Evolutionary conservation across 2,113 vertebrate species (phyloP).

Genomic region (Tupaia chinensis): DNA sequence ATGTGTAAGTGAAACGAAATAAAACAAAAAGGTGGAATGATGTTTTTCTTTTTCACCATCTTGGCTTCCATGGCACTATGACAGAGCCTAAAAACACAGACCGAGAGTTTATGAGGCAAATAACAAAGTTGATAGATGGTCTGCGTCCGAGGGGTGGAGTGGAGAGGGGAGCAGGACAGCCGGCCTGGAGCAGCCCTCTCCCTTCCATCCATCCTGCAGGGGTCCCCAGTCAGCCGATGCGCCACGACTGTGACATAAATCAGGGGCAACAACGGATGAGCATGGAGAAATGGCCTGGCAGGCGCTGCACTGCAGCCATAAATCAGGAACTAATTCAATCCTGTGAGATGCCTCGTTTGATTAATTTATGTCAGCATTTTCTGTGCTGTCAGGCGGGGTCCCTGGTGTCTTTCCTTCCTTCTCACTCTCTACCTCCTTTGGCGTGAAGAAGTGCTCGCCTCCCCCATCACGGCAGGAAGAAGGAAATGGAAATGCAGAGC

Average conservation of each 20-base stretch:
- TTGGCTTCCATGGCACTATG: background rate
- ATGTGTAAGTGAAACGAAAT: background rate
- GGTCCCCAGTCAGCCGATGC: conserved; percentile 61
- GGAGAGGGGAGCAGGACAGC: conserved; percentile 33
- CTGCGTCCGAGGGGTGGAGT: conserved; percentile 46
- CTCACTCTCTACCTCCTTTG: background rate
- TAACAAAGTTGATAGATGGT: conserved; percentile 66
- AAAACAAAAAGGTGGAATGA: background rate
- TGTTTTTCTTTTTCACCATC: background rate
- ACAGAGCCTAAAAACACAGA: conserved; percentile 43
- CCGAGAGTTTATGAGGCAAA: conserved; percentile 68
- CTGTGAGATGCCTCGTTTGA: conserved; percentile 87
- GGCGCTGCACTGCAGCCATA: conserved; percentile 84
- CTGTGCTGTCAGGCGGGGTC: conserved; percentile 67
- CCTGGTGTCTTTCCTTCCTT: conserved; percentile 57
- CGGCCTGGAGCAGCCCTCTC: conserved; percentile 31
- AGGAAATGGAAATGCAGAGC: background rate
- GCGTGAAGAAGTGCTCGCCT: background rate
- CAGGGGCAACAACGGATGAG: conserved; percentile 81
- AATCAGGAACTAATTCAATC: conserved; percentile 91
- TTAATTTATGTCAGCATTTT: conserved; percentile 89
- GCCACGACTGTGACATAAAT: conserved; percentile 83
- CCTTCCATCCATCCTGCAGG: conserved; percentile 68
- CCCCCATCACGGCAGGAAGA: background rate
- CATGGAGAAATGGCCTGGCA: conserved; percentile 75